Evolutionary conservation across 2,113 vertebrate genomes (phyloP), one percentile per base, ranked within the genome.

Genomic region (Clarias macrocephalus): DNA sequence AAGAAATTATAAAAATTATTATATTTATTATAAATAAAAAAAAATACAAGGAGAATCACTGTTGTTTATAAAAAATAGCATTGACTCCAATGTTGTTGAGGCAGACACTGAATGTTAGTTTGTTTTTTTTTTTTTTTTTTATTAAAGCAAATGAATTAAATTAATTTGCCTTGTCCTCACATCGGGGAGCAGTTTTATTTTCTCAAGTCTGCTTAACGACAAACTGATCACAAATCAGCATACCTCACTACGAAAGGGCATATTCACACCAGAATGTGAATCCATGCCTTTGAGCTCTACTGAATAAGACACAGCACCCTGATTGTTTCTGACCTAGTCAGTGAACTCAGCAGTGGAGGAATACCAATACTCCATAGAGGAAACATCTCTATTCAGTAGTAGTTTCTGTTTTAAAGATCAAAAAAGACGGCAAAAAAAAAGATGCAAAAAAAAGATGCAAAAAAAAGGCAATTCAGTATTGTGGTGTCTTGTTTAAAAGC

Each of bases 311-410:
- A 81, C 85, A 89, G 79, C 77, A 82, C 70, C 56, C 48, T 82
- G 70, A 77, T 86, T 88, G 89, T 63, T 85, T 84, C 66, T 88
- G 89, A 85, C 87, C 92, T 85, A 66, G 88, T 90, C 89, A 88
- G 5, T 88, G 84, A 88, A 93, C 91, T 91, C 89, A 90, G 93
- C 90, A 93, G 85, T 89, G 91, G 90, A 89, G 88, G 90, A 91
- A 94, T 94, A 93, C 92, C 90, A 95, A 95, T 93, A 89, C 72
- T 87, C 87, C 84, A 89, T 84, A 89, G 83, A 82, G 88, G 88
- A 90, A 91, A 90, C 90, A 56, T 89, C 88, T 91, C 90, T 79
- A 81, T 91, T 88, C 85, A 76, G 72, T 88, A 82, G 87, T 91
- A 91, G 84, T 87, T 88, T 92, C 81, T 62, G 87, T 89, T 91